Base-by-base conservation (phyloP, 2,113 vertebrate species). In the Sus scrofa region DNA sequence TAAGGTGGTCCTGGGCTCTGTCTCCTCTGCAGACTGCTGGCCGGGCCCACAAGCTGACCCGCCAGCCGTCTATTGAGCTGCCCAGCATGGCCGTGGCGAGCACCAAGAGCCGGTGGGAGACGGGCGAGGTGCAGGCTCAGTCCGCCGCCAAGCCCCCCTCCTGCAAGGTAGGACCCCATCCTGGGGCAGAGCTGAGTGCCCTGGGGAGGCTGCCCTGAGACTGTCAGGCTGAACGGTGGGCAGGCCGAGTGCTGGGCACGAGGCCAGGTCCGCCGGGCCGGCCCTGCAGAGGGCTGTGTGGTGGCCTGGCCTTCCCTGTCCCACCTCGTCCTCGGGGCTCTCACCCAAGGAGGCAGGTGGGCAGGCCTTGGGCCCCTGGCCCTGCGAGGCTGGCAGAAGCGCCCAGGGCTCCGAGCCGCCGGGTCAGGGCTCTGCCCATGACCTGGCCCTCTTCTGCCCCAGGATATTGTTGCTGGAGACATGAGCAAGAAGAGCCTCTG, bases 401-500 rank as follows among this genome's bases (percentile, higher is more conserved):
- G 34, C 27, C 13, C 3, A 9, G 22, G 34, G n/a, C 54, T 52
- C 14, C 16, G 1, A 39, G 71, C 6, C 37, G n/a, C 16, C 2
- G 2, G 0, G n/a, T 3, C 27, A 0, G 1, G 11, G 1, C 2
- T 56, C 37, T 13, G 3, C 50, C 3, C 19, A 1, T 58, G 30
- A 67, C 10, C 0, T 5, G 6, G 7, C 44, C 12, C 32, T 56
- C 37, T 60, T 68, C 63, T 95, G 3, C 1, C 58, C 63, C 98
- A 99, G 99, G 99, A 99, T 71, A 99, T 99, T 0, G 99, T 99
- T 94, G 98, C 99, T 13, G 99, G 99, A 97, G 99, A 99, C 68
- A 97, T 99, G 98, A 99, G 99, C 96, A 99, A 99, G 96, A 99
- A 99, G 96, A 99, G 99, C 97, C 98, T 99, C 98, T 99, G 99